phyloP scores from a whole-genome alignment of 2,888 invertebrate species.

The Nineta flava region DNA sequence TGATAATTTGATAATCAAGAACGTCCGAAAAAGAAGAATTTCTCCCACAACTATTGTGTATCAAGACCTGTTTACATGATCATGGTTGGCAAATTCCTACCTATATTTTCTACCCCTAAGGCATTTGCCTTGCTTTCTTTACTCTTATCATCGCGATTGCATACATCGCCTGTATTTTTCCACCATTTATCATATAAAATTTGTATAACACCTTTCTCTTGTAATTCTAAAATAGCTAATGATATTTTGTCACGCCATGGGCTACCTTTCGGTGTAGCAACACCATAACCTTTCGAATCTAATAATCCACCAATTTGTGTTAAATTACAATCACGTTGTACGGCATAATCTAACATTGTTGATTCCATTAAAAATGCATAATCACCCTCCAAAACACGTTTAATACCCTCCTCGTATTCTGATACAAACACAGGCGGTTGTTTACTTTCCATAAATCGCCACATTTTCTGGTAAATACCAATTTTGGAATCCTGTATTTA shows the following conservation, averaged over 20 bases:
- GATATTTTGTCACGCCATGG: constrained; percentile 97
- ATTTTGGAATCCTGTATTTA: constrained; percentile 67
- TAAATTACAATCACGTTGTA: constrained; percentile 88
- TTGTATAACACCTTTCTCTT: constrained; percentile 87
- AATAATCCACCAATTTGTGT: constrained; percentile 90
- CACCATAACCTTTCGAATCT: constrained; percentile 79
- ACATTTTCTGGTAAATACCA: constrained; percentile 86
- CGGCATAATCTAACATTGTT: constrained; percentile 89
- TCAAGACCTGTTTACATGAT: no score
- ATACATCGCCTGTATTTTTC: constrained; percentile 89
- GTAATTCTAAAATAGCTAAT: constrained; percentile 82
- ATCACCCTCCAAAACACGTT: constrained; percentile 69
- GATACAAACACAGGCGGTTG: constrained; percentile 72
- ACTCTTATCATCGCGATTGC: constrained; percentile 71
- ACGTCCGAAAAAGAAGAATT: no score
- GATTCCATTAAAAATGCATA: constrained; percentile 99
- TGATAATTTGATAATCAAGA: no score
- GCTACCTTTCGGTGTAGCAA: constrained; percentile 89
- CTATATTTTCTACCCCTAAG: constrained; percentile 77
- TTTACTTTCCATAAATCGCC: constrained; percentile 79
- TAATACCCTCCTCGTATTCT: constrained; percentile 82
- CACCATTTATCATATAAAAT: constrained; percentile 96
- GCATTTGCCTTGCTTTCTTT: constrained; percentile 89
- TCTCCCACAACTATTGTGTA: no score
- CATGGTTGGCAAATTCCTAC: constrained; percentile 27